Base-by-base conservation (phyloP, 2,797 vertebrate species). In the Huso huso region DNA sequence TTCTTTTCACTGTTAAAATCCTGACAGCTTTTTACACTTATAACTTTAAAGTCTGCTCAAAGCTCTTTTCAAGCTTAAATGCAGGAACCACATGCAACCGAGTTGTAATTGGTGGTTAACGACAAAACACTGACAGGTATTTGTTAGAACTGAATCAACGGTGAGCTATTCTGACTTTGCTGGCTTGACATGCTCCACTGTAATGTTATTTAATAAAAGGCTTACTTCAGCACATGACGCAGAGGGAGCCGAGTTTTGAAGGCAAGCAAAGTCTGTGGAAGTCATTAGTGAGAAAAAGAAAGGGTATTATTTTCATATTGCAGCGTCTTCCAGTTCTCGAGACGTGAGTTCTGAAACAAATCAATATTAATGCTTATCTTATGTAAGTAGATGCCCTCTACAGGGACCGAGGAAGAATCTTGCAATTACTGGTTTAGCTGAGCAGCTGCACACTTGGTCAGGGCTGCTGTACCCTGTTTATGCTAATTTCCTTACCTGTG, bases 301-400 rank as follows among this genome's bases (percentile, higher is more conserved):
- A 78, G 74, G 67, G 69, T 75, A 72, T 78, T 83, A 75, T 84
- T 82, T 85, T 82, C 70, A 74, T 70, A 68, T 69, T 61, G 75
- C 66, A 67, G 71, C 71, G 79, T 80, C 71, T 70, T 69, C 73
- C 69, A 51, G 67, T 75, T 80, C 49, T 65, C 12, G 53, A 68
- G 61, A 62, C 68, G 72, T 73, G 83, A 72, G 76, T 82, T 86
- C 79, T 77, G 77, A 80, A 82, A 81, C 75, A 80, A 37, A 81
- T 88, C 76, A 76, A 85, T 87, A 83, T 83, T 83, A 83, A 87
- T 83, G 75, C 71, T 69, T 72, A 70, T 74, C 78, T 88, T 85
- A 80, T 74, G 73, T 78, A 83, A 85, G 79, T 74, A 73, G 71
- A 76, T 60, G 68, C 66, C 72, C 72, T 79, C 68, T 72, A 79